Base-by-base conservation (phyloP, 2,888 invertebrate genomes). In the Chrysodeixis includens region DNA sequence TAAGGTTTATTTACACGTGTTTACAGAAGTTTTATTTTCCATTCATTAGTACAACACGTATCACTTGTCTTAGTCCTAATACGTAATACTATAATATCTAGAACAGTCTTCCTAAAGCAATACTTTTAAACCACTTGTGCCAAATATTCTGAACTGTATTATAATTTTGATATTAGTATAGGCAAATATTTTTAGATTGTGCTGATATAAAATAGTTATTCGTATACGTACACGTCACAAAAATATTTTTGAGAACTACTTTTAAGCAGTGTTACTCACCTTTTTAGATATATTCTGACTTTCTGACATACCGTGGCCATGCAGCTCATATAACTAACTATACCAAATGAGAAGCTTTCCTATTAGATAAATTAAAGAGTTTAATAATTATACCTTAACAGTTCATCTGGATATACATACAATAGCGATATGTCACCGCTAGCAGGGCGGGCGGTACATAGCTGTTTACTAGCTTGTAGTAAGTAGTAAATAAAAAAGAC, bases 131-230 rank as follows among this genome's bases (percentile, higher is more conserved):
- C 12, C 46, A 32, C 22, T n/a, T 58, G 72, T 74, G 73, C 66
- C 73, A 71, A 74, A 71, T 71, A 22, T 61, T 49, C 10, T 49
- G 20, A 49, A 49, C 9, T 20, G 20, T 49, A 49, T 49, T 20
- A 26, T 20, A 49, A 49, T 4, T 49, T 20, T 18, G 0, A 49
- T 10, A 20, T 18, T 10, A 49, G 20, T 49, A 20, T 10, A 49
- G 7, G 18, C 46, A 49, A 20, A 49, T 49, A 49, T 49, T 49
- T 49, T 49, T 49, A 18, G 46, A 49, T 20, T 49, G 16, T 0
- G 3, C 18, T 20, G 46, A 49, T 20, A 49, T 49, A 49, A 49
- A 20, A 20, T 10, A 8, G 20, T 20, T 20, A 20, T 20, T 18
- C 18, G 10, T 18, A 10, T 10, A 20, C 12, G 0, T 18, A 49